These are phyloP conservation scores for Ctena decussata DNA, from an alignment of 2,888 invertebrate genomes.

Conservation along the genomic window DNA sequence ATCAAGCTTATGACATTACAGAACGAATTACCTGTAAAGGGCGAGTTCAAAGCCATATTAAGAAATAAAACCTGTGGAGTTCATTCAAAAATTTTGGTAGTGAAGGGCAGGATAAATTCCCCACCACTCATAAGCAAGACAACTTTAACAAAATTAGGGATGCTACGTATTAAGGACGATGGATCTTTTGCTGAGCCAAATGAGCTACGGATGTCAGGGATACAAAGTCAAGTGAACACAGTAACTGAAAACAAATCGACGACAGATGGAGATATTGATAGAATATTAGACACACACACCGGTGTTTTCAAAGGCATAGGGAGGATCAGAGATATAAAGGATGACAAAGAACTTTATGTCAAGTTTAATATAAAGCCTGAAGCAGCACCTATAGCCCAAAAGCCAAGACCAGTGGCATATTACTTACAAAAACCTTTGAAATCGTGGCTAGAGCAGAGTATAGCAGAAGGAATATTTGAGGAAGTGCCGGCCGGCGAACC, in stretches of 20 bases:
- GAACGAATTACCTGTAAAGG: background rate
- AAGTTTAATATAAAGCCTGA: background rate
- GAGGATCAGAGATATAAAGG: background rate
- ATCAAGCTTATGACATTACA: constrained; percentile 5
- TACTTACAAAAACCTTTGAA: constrained; percentile 6
- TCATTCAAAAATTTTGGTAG: background rate
- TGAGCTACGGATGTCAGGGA: background rate
- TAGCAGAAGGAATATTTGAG: background rate
- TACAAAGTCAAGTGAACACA: background rate
- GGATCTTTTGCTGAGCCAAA: background rate
- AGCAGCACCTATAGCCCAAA: background rate
- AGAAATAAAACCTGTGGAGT: constrained; percentile 18
- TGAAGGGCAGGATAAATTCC: background rate
- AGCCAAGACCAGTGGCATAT: constrained; percentile 7
- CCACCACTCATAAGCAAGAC: no score
- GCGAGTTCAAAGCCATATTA: constrained; percentile 1
- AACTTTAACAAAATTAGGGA: constrained; percentile 12
- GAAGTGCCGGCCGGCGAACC: background rate
- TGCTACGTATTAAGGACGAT: background rate
- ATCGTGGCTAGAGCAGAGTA: constrained; percentile 4
- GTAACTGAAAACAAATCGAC: background rate
- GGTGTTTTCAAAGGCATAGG: constrained; percentile 4
- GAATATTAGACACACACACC: background rate
- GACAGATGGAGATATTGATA: background rate
- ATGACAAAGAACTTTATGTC: constrained; percentile 5